Percentiles rank a stretch among this genome's conserved stretches.
Evolutionary conservation across 2,888 invertebrate genomes (phyloP).

Genomic region (Leptura quadrifasciata): DNA sequence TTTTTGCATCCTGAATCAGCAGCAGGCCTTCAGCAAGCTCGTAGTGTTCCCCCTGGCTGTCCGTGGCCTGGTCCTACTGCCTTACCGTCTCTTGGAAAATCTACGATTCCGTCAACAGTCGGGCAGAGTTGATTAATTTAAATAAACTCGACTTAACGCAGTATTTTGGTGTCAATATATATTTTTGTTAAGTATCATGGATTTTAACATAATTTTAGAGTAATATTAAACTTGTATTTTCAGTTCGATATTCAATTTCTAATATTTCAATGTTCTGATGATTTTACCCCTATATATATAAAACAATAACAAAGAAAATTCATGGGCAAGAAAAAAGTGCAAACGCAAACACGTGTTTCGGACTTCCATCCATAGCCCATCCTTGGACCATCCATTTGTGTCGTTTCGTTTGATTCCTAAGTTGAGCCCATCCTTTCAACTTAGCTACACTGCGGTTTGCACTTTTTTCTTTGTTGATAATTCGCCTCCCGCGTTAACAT

Average conservation of each 20-base stretch:
- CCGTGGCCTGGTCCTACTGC: slow-evolving; percentile 89
- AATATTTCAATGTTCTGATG: too few species aligned
- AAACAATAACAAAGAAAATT: too few species aligned
- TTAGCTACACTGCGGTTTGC: too few species aligned
- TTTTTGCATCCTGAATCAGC: slow-evolving; percentile 93
- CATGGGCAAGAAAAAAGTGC: too few species aligned
- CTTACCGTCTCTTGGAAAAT: slow-evolving; percentile 76
- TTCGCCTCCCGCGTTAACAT: too few species aligned
- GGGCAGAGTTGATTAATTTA: slow-evolving; percentile 70
- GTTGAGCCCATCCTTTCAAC: too few species aligned
- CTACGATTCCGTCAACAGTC: slow-evolving; percentile 56
- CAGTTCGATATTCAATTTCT: neutral
- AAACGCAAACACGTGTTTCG: too few species aligned
- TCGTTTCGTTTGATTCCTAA: too few species aligned
- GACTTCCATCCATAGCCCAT: too few species aligned
- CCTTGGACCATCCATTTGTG: too few species aligned
- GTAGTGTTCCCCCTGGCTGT: slow-evolving; percentile 79
- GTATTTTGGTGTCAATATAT: slow-evolving; percentile 59
- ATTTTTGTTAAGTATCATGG: slow-evolving; percentile 64
- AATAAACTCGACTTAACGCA: slow-evolving; percentile 52
- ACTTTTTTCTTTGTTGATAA: too few species aligned
- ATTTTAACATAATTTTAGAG: slow-evolving; percentile 27
- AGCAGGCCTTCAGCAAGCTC: slow-evolving; percentile 75
- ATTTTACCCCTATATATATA: too few species aligned
- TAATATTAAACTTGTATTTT: slow-evolving; percentile 26